A percentile compares a stretch with the other conserved stretches of the same genome.
Conservation (phyloP, 1,140 invertebrate species). For the Lucilia sericata region DNA sequence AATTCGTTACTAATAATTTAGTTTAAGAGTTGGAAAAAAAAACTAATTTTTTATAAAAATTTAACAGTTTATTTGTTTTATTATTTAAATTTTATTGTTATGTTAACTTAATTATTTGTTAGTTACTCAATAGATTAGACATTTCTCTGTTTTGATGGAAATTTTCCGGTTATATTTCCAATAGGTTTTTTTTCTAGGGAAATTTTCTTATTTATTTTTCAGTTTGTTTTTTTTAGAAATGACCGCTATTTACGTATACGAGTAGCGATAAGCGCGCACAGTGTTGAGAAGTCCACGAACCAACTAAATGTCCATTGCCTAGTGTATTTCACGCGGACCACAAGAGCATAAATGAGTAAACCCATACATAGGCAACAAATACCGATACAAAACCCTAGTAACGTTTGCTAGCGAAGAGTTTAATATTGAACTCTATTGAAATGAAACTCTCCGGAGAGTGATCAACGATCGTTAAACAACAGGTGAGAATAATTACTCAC, state of each 20-base stretch:
- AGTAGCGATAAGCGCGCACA: constrained; percentile 59
- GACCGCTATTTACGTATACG: constrained; percentile 34
- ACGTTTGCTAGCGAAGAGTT: neutral
- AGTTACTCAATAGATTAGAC: neutral
- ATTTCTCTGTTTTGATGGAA: neutral
- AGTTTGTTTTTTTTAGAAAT: neutral
- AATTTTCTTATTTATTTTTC: neutral
- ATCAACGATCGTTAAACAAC: neutral
- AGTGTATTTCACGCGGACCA: constrained; percentile 66
- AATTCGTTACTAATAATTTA: too few species aligned
- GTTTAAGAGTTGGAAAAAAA: neutral
- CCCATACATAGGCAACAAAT: neutral
- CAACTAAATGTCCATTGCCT: constrained; percentile 68
- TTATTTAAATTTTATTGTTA: neutral
- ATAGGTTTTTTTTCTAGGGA: neutral
- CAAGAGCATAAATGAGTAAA: constrained; percentile 45
- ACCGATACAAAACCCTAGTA: neutral
- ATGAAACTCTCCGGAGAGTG: neutral
- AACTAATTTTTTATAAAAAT: neutral
- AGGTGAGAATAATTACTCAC: neutral
- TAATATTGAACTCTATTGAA: too few species aligned
- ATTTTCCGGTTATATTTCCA: neutral
- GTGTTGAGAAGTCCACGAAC: constrained; percentile 68
- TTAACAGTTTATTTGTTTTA: neutral
- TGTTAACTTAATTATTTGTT: neutral